Evolutionary conservation across 2,113 vertebrate species (phyloP).

Genomic region (Piprites chloris): DNA sequence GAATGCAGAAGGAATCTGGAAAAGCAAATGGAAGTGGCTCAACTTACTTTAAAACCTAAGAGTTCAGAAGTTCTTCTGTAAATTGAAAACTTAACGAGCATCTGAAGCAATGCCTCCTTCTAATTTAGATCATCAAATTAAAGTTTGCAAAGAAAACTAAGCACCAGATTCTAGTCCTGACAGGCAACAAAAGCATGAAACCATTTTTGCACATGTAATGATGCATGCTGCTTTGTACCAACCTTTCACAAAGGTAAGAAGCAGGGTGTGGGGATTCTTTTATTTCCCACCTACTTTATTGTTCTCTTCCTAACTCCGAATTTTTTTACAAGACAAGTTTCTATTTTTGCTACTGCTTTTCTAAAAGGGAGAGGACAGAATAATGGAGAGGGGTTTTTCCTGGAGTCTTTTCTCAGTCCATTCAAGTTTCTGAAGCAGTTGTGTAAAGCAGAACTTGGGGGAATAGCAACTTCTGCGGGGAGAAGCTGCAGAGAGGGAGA

Average conservation of each 20-base stretch:
- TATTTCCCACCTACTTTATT: not conserved
- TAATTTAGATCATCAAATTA: conserved; percentile 22
- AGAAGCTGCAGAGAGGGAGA: not conserved
- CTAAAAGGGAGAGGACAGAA: not conserved
- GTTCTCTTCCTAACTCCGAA: not conserved
- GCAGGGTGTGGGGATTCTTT: not conserved
- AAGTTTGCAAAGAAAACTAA: not conserved
- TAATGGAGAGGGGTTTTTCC: not conserved
- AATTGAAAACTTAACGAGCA: not conserved
- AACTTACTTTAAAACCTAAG: not conserved
- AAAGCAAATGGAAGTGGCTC: not conserved
- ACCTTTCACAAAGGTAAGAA: not conserved
- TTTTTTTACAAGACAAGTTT: not conserved
- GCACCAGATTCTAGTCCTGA: conserved; percentile 8
- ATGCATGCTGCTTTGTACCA: not conserved
- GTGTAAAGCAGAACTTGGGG: not conserved
- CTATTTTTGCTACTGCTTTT: not conserved
- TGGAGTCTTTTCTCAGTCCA: not conserved
- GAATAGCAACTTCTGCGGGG: not conserved
- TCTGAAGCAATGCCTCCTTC: conserved; percentile 31
- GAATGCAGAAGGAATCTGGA: conserved; percentile 51
- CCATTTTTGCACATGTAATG: not conserved
- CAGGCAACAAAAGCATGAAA: not conserved
- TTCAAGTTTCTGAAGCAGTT: not conserved
- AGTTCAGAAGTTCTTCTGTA: not conserved